Base-by-base conservation (phyloP, 2,888 invertebrate genomes). In the Trachelus stipa region DNA sequence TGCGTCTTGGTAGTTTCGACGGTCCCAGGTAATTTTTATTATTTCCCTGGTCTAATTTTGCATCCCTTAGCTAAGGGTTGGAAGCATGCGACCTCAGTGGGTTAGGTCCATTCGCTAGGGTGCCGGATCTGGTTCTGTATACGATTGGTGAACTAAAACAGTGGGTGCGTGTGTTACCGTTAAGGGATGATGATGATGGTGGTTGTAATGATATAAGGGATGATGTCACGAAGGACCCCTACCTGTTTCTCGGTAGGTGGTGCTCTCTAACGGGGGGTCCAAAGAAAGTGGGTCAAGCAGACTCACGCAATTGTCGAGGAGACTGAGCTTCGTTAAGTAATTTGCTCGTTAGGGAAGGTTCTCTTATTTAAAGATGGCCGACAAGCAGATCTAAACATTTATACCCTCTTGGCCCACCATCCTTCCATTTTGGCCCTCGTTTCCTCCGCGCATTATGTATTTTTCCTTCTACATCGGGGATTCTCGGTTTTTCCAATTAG, bases 301-400 rank as follows among this genome's bases (percentile, higher is more conserved):
- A 71, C 71, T 71, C 23, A 15, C 6, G 71, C 33, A 34, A 71
- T 74, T 74, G 34, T 74, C n/a, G 74, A 74, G n/a, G 35, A 74
- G 34, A 74, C 74, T 74, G 35, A 23, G 74, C 23, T 74, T 74
- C 74, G 35, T 74, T 74, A 35, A 74, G 74, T 34, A 74, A 74
- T 74, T 74, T 34, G 31, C 74, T 35, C 74, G 30, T 74, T 12
- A 30, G 71, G 30, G 71, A 71, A 71, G n/a, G 30, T 71, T 71
- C 34, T 71, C 11, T 15, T 33, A 23, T 34, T 71, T 71, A 71
- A 56, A 56, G 15, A 56, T 56, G 56, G 56, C 23, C 56, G 56
- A 9, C 23, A 23, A 56, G 15, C 23, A 23, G 23, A 23, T 23
- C 56, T 56, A 23, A 56, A 56, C 56, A 2, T 9, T 56, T 56